Evolutionary conservation across 2,113 vertebrate genomes (phyloP).

Genomic region (Nymphicus hollandicus): DNA sequence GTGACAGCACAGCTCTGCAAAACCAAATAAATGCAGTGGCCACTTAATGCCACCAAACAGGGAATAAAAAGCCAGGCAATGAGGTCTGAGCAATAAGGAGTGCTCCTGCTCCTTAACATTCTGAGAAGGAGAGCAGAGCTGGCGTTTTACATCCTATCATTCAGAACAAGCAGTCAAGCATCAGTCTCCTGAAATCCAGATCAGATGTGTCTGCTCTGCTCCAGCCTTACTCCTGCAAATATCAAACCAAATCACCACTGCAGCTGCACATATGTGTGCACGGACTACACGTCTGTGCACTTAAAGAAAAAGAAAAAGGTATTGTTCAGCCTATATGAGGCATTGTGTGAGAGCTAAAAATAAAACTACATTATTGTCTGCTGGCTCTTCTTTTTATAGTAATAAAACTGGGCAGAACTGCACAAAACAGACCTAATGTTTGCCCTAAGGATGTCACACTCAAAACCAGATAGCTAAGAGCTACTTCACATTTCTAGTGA

Average conservation of each 20-base stretch:
- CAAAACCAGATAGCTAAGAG: background rate
- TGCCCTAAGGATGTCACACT: background rate
- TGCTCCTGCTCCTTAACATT: background rate
- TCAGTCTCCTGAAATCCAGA: rapidly evolving
- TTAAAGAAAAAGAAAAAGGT: background rate
- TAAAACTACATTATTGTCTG: background rate
- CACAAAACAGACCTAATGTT: background rate
- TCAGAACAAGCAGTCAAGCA: background rate
- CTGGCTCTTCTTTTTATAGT: background rate
- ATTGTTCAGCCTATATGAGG: background rate
- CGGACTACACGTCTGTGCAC: rapidly evolving
- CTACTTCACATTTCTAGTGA: background rate
- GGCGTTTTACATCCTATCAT: background rate
- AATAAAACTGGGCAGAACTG: background rate
- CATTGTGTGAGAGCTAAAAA: background rate
- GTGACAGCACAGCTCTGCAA: background rate
- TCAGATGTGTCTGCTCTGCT: background rate
- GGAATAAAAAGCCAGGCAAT: background rate
- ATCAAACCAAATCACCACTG: background rate
- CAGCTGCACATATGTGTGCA: background rate
- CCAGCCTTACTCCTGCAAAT: background rate
- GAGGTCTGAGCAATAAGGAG: background rate
- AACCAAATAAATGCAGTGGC: background rate
- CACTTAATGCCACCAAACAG: background rate
- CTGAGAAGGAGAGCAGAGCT: background rate